Base-by-base conservation (phyloP, 2,888 invertebrate species). In the Ophion costatus region DNA sequence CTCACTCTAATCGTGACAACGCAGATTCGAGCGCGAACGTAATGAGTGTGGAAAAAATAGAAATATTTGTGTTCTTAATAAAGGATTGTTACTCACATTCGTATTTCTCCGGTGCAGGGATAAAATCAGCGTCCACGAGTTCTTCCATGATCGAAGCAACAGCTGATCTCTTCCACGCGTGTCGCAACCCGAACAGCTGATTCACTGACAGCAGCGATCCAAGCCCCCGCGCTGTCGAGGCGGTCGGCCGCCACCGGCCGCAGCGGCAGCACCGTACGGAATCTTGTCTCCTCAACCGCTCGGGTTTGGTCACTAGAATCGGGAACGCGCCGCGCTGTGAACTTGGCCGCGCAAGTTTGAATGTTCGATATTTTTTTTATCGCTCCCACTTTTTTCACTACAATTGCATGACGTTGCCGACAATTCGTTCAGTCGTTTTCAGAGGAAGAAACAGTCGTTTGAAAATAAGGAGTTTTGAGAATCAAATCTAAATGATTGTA, bases 31-130 rank as follows among this genome's bases (percentile, higher is more conserved):
- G 24, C 1, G 2, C 66, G 61, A 74, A 45, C 22, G 33, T 20
- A 14, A 45, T 79, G 59, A 1, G 3, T 6, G 70, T 29, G 22
- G 45, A 59, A 76, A 71, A 42, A 56, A 17, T 6, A 29, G 2
- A 77, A 51, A 51, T 11, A 22, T n/a, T 22, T 4, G 22, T 33
- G 10, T 61, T 59, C 10, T 20, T 59, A 1, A 73, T 3, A n/a
- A 57, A 61, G 11, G 61, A 57, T 79, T 38, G n/a, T 67, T 88
- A 94, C 97, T 96, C 94, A 97, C 98, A 98, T 95, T 98, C 98
- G 93, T 97, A 98, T 95, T 98, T 97, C 24, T 95, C 93, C 38
- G 96, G 95, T 0, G 97, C 95, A 89, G 97, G 91, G 80, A 94
- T 90, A 86, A 96, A 95, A 91, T 97, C 96, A 84, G 96, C 96